Percentiles rank a stretch among this genome's conserved stretches.
Evolutionary conservation across 1,140 invertebrate species (phyloP).

Genomic region (Portunus trituberculatus): DNA sequence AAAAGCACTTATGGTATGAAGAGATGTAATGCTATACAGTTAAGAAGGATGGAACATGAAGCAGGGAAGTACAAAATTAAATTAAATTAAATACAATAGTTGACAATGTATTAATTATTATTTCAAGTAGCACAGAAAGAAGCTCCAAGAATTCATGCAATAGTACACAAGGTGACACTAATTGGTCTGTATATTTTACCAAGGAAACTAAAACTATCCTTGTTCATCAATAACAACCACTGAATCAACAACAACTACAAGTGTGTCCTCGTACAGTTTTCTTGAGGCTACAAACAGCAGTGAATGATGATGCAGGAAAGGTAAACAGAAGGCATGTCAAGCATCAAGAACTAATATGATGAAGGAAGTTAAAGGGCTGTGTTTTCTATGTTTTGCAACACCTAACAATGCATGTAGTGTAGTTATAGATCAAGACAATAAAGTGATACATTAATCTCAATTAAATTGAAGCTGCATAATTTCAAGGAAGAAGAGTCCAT

Average conservation of each 20-base stretch:
- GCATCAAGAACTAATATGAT: neutral
- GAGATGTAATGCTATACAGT: neutral
- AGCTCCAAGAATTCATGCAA: too few species aligned
- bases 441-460: neutral
- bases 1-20: constrained; percentile 23
- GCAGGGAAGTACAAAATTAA: neutral
- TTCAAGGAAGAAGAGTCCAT: neutral
- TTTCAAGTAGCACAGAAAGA: too few species aligned
- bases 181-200: neutral
- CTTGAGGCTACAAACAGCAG: too few species aligned
- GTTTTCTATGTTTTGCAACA: neutral
- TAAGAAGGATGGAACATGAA: neutral
- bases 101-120: neutral
- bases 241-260: neutral
- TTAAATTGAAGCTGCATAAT: neutral
- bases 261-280: neutral
- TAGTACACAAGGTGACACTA: too few species aligned
- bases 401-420: neutral
- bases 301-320: too few species aligned
- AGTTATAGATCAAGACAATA: neutral
- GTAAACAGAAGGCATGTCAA: neutral
- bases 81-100: neutral
- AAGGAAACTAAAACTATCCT: too few species aligned
- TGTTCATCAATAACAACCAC: too few species aligned
- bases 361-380: neutral